Base-by-base conservation (phyloP, 2,888 invertebrate genomes). In the Andrena haemorrhoa region DNA sequence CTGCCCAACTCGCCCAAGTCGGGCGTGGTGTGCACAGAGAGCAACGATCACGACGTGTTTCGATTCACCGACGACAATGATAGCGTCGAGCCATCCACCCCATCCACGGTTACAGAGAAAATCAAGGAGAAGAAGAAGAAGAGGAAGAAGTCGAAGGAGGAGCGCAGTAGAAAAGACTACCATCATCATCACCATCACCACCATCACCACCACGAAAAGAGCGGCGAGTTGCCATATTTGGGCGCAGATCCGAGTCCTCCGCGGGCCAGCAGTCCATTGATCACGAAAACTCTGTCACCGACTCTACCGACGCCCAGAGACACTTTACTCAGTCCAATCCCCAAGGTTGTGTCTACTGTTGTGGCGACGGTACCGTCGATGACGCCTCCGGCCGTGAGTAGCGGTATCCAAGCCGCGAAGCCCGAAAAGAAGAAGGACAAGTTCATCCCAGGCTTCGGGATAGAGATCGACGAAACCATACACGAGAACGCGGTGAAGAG, bases 61-160 rank as follows among this genome's bases (percentile, higher is more conserved):
- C 95, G 96, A 60, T 96, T 96, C 89, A 95, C 95, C 6, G 95
- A 96, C 85, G 95, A 95, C 64, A 95, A 95, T 89, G 95, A 95
- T 89, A 95, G 95, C 58, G 90, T 95, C 69, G 95, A 95, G 84
- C 93, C 94, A 0, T 92, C 94, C 29, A 92, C 94, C 8, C 93
- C 89, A 66, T 93, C 91, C 12, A 90, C 93, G 7, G 93, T 93
- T 0, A 89, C 91, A 1, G 95, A 94, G 87, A 91, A 97, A 85
- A 94, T 95, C 70, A 97, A 96, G 91, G 97, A 97, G 88, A 97
- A 97, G 94, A 97, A 97, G 94, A 98, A 98, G 94, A 98, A 97
- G 93, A 96, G 97, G 89, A 98, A 97, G 93, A 97, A 96, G 91
- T 97, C 96, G 72, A 97, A 96, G 92, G 97, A 97, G 89, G 97